Conservation (phyloP, 2,113 vertebrate species). For the Petrocephalus microphthalmus region DNA sequence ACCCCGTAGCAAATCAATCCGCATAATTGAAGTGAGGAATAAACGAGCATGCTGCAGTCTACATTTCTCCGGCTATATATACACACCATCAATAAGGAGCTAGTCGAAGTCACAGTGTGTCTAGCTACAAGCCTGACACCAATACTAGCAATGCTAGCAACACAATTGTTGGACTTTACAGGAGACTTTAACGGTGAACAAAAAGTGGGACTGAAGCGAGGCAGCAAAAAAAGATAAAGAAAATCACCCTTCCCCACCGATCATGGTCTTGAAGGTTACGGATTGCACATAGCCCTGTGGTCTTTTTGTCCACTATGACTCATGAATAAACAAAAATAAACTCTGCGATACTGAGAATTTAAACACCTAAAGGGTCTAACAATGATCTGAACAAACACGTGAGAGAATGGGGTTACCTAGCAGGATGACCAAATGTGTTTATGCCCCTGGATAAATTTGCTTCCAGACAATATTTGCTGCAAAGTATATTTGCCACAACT, state of each 20-base stretch:
- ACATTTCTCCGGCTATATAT: background rate
- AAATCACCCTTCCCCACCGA: background rate
- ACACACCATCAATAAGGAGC: background rate
- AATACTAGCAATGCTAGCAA: background rate
- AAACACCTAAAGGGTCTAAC: background rate
- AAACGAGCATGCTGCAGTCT: background rate
- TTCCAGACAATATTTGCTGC: background rate
- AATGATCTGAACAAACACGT: background rate
- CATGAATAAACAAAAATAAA: background rate
- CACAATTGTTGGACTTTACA: background rate
- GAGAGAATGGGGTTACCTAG: background rate
- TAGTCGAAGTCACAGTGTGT: background rate
- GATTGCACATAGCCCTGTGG: background rate
- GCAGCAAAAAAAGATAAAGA: background rate
- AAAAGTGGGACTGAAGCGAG: background rate
- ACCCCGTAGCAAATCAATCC: conserved; percentile 10
- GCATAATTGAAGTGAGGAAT: conserved; percentile 6
- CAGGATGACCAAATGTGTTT: background rate
- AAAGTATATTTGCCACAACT: background rate
- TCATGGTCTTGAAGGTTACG: background rate
- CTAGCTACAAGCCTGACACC: background rate
- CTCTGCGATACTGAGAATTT: background rate
- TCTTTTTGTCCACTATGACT: background rate
- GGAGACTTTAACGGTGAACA: background rate
- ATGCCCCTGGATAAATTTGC: background rate